phyloP scores from a whole-genome alignment of 2,888 invertebrate species.

The Leucoptera coffeella region DNA sequence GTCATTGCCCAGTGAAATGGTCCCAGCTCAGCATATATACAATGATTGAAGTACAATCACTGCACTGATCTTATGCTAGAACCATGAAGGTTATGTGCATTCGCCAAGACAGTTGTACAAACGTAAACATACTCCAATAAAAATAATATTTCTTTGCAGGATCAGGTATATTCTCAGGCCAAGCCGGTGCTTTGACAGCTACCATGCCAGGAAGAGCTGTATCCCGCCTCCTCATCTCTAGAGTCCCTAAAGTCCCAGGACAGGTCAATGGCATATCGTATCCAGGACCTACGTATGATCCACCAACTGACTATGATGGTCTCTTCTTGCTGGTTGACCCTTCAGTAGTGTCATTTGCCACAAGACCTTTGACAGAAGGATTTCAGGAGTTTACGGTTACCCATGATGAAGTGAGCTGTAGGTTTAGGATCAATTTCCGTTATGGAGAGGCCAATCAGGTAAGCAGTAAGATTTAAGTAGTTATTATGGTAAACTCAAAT shows the following conservation, averaged over 20 bases:
- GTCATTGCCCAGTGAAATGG: too few relatives aligned
- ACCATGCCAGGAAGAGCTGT: constrained; percentile 33
- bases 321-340: constrained; percentile 31
- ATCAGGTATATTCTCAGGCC: constrained; percentile 67
- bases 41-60: too few relatives aligned
- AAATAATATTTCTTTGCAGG: too few relatives aligned
- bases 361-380: constrained; percentile 18
- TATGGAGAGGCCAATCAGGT: too few relatives aligned
- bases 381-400: constrained; percentile 24
- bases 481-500: too few relatives aligned
- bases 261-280: constrained; percentile 21
- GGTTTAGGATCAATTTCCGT: too few relatives aligned
- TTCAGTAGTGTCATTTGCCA: constrained; percentile 20
- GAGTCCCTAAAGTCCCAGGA: constrained; percentile 40
- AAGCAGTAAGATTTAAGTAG: too few relatives aligned
- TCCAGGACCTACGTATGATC: constrained; percentile 29
- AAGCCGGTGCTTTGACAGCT: constrained; percentile 32
- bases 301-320: constrained; percentile 22
- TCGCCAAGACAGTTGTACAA: too few relatives aligned
- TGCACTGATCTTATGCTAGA: too few relatives aligned
- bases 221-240: constrained; percentile 30
- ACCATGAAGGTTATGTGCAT: too few relatives aligned
- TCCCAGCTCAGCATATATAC: too few relatives aligned
- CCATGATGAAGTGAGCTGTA: constrained; percentile 29
- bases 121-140: too few relatives aligned